phyloP scores from a whole-genome alignment of 2,797 vertebrate genomes.

The Labroides dimidiatus region DNA sequence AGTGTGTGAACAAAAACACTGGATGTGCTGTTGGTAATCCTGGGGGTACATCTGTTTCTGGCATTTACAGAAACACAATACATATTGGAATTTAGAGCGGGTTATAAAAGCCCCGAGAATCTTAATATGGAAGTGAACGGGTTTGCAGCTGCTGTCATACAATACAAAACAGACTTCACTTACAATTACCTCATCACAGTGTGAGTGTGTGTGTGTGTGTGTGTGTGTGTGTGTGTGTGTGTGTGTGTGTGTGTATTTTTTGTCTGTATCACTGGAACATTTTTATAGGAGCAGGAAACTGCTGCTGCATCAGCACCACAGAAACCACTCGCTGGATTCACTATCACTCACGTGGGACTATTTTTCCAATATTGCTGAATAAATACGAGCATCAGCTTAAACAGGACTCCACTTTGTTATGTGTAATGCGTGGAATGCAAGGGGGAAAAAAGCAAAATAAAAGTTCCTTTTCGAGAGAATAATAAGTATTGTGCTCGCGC shows the following conservation, averaged over 20 bases:
- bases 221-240: slow-evolving; percentile 44
- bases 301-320: slow-evolving; percentile 68
- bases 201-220: no score
- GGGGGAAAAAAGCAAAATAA: slow-evolving; percentile 1
- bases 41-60: slow-evolving; percentile 44
- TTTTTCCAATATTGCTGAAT: slow-evolving; percentile 13
- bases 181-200: slow-evolving; percentile 62
- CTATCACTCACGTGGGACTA: slow-evolving; percentile 31
- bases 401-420: background rate
- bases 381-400: slow-evolving; percentile 4
- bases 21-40: slow-evolving; percentile 18
- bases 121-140: slow-evolving; percentile 38
- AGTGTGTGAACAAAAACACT: slow-evolving; percentile 17
- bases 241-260: slow-evolving; percentile 19
- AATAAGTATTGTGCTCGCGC: slow-evolving; percentile 58
- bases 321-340: slow-evolving; percentile 51
- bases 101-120: slow-evolving; percentile 39
- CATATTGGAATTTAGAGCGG: slow-evolving; percentile 32
- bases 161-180: slow-evolving; percentile 60
- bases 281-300: slow-evolving; percentile 52
- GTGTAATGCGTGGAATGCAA: slow-evolving; percentile 15
- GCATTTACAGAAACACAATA: slow-evolving; percentile 44
- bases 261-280: slow-evolving; percentile 56
- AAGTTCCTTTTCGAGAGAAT: slow-evolving; percentile 49
- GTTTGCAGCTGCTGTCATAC: slow-evolving; percentile 54